A percentile compares a stretch with the other conserved stretches of the same genome.
phyloP scores from a whole-genome alignment of 2,113 vertebrate genomes.

The Psilopogon haemacephalus region DNA sequence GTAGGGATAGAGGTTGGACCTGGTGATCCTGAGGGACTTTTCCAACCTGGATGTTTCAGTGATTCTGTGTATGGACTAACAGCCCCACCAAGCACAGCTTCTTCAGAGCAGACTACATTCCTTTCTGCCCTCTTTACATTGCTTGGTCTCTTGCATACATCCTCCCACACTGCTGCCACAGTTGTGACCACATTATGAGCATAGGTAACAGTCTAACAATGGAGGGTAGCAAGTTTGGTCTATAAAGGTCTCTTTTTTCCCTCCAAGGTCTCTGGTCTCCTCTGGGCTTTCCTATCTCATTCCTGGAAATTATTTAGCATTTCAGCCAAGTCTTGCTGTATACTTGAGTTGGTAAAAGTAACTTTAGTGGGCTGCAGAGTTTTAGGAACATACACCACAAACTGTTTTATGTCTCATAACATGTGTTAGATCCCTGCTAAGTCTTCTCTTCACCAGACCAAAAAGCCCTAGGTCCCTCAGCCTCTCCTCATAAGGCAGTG shows the following conservation, averaged over 20 bases:
- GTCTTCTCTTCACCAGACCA: no score
- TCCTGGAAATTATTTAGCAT: neutral
- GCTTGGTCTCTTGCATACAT: neutral
- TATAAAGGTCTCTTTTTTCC: neutral
- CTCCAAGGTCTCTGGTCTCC: neutral
- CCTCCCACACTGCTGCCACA: neutral
- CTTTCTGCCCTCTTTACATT: neutral
- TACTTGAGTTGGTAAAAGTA: neutral
- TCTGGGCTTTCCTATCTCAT: neutral
- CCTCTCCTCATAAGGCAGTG: no score
- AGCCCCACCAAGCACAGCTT: neutral
- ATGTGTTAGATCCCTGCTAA: no score
- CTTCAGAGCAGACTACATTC: accelerated
- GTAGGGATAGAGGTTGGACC: no score
- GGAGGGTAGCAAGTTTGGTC: neutral
- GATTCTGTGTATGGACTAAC: neutral
- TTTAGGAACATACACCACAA: neutral
- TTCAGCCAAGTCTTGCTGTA: neutral
- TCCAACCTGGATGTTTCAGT: no score
- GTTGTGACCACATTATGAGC: neutral
- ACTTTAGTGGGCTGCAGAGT: neutral
- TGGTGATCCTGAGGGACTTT: no score
- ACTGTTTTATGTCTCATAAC: neutral
- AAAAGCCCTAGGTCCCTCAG: no score
- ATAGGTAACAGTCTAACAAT: neutral